These are phyloP conservation scores for Ferrisia virgata DNA, from an alignment of 2,888 invertebrate genomes.

Conservation along the genomic window DNA sequence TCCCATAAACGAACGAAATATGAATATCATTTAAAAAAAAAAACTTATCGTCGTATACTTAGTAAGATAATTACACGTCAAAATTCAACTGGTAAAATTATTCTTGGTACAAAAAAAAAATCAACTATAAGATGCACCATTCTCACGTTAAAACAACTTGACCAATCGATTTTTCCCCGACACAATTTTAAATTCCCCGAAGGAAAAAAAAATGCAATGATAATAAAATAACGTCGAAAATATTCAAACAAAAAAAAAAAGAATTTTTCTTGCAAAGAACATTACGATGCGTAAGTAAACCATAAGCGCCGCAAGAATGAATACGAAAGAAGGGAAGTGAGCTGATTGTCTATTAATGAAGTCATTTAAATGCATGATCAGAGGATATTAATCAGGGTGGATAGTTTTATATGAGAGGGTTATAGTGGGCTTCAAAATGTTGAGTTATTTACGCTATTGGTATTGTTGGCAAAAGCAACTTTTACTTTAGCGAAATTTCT, in stretches of 20 bases:
- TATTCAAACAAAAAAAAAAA: conserved; percentile 13
- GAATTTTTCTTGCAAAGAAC: conserved; percentile 10
- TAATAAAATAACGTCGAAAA: not conserved
- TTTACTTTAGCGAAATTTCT: conserved; percentile 18
- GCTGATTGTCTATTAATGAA: conserved; percentile 54
- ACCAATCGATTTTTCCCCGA: not conserved
- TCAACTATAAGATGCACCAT: not conserved
- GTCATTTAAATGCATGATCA: conserved; percentile 58
- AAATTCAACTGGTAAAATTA: no score
- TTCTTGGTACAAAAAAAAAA: no score
- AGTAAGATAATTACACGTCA: no score
- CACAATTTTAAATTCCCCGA: not conserved
- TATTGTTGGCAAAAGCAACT: conserved; percentile 38
- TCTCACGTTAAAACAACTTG: not conserved
- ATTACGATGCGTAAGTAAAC: conserved; percentile 23
- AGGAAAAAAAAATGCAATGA: not conserved
- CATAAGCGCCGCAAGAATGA: conserved; percentile 28
- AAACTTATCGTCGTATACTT: no score
- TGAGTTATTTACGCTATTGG: conserved; percentile 42
- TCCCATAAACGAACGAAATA: no score
- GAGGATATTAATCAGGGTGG: conserved; percentile 48
- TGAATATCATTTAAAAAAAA: no score
- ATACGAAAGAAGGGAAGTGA: conserved; percentile 40
- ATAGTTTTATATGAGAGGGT: conserved; percentile 43
- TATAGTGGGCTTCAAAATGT: conserved; percentile 43